Conservation (phyloP, 2,113 vertebrate species). For the Taxidea taxus region DNA sequence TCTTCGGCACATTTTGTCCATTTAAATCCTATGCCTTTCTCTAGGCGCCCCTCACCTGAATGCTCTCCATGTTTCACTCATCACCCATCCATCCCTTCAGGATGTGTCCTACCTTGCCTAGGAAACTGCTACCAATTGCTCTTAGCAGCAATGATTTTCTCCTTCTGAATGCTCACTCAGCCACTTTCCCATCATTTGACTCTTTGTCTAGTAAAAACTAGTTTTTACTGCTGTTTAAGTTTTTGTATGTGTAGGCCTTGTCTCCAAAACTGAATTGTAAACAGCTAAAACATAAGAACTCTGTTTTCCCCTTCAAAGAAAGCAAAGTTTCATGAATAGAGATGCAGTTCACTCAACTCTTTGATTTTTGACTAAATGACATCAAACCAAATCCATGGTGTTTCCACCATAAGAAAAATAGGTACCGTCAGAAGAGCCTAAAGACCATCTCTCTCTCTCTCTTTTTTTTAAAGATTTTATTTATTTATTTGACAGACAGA, state of each 20-base stretch:
- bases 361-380: background rate
- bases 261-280: background rate
- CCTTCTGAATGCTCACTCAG: background rate
- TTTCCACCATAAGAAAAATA: background rate
- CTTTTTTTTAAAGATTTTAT: too few relatives aligned
- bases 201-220: background rate
- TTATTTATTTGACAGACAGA: too few relatives aligned
- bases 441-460: background rate
- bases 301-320: background rate
- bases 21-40: fast-evolving
- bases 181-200: background rate
- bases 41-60: background rate
- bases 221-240: background rate
- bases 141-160: fast-evolving
- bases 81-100: background rate
- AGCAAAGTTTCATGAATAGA: too few relatives aligned
- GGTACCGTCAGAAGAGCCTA: background rate
- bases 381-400: background rate
- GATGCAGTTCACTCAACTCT: background rate
- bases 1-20: fast-evolving
- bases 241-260: background rate
- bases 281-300: background rate
- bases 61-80: too few relatives aligned
- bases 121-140: background rate
- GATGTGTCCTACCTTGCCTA: background rate